These are phyloP conservation scores for Phenacoccus solenopsis DNA, from an alignment of 1,140 invertebrate genomes.

Conservation along the genomic window DNA sequence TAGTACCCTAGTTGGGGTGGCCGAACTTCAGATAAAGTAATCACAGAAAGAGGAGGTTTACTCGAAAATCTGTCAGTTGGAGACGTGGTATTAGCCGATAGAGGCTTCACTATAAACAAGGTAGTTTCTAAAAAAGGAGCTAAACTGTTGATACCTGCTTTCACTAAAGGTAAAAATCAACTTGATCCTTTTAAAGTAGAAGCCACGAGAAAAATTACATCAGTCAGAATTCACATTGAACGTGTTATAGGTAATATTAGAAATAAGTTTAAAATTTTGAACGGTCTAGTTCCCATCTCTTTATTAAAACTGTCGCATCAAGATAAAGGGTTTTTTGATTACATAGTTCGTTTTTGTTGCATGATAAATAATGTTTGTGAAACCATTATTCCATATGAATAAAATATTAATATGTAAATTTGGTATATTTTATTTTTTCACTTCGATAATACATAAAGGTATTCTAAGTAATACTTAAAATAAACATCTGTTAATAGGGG, in stretches of 20 bases:
- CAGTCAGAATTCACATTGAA: conserved; percentile 26
- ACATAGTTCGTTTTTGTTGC: neutral
- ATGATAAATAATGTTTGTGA: conserved; percentile 1
- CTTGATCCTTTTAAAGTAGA: conserved; percentile 20
- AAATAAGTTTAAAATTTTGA: conserved; percentile 11
- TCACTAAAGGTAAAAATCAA: conserved; percentile 10
- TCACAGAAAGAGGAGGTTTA: neutral
- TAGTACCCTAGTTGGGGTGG: too few species aligned
- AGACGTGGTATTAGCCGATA: neutral
- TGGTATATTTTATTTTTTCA: too few species aligned
- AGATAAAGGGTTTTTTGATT: conserved; percentile 6
- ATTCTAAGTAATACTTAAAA: too few species aligned
- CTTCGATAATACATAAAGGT: too few species aligned
- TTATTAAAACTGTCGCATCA: neutral
- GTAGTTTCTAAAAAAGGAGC: neutral
- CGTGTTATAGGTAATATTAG: conserved; percentile 24
- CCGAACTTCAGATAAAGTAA: neutral
- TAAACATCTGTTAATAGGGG: too few species aligned
- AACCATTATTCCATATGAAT: conserved; percentile 11
- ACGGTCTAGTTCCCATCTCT: neutral
- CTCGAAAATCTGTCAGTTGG: neutral
- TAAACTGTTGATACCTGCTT: neutral
- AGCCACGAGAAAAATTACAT: conserved; percentile 23
- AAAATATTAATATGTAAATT: too few species aligned
- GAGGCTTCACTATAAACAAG: neutral